phyloP scores from a whole-genome alignment of 2,797 vertebrate species.

The Saxicola maurus region DNA sequence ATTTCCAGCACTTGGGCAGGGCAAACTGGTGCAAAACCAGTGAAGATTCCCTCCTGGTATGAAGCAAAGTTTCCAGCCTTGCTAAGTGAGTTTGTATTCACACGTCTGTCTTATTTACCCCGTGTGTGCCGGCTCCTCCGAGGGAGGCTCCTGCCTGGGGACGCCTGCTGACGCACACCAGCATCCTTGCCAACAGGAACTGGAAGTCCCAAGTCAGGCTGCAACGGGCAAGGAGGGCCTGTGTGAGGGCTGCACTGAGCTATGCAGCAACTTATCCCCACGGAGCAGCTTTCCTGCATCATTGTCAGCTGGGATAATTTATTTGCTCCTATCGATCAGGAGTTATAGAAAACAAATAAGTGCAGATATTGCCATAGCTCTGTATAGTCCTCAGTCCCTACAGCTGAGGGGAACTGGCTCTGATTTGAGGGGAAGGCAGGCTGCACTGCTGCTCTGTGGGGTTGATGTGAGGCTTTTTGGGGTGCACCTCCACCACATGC shows the following conservation, averaged over 20 bases:
- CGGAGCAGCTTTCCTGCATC: neutral
- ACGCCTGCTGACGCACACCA: rapidly evolving
- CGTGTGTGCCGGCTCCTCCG: neutral
- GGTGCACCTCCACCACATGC: neutral
- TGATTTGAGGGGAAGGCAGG: neutral
- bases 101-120: neutral
- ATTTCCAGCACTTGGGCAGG: neutral
- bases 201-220: neutral
- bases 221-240: neutral
- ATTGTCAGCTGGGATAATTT: neutral
- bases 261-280: neutral
- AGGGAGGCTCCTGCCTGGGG: neutral
- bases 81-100: neutral
- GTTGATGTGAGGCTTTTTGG: rapidly evolving
- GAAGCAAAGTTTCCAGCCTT: neutral
- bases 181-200: neutral
- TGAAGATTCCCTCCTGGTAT: neutral
- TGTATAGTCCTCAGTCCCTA: rapidly evolving
- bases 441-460: neutral
- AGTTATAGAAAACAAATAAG: neutral
- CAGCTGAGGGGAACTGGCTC: neutral
- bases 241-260: neutral
- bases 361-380: neutral
- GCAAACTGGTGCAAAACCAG: neutral
- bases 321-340: neutral